Evolutionary conservation across 2,113 vertebrate genomes (phyloP).

Genomic region (Patagioenas fasciata): DNA sequence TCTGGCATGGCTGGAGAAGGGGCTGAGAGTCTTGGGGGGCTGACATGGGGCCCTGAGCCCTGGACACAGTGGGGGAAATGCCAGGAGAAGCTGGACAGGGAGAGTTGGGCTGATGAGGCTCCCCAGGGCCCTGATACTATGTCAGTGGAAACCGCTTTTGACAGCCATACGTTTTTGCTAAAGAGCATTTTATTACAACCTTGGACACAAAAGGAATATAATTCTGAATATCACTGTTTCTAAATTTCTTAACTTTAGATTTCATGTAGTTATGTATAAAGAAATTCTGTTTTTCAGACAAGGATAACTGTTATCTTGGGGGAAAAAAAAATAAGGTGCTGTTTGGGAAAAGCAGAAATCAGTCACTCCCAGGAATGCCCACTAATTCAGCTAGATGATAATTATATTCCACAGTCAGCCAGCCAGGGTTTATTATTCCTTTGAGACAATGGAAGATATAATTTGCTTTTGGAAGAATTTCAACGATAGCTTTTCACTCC

Average conservation of each 20-base stretch:
- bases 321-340: not conserved
- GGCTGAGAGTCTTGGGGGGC: not conserved
- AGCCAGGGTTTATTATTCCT: constrained; percentile 55
- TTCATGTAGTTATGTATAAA: not conserved
- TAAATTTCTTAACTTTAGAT: not conserved
- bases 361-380: constrained; percentile 36
- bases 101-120: not conserved
- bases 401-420: constrained; percentile 33
- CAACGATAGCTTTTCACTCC: not conserved
- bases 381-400: constrained; percentile 49
- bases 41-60: not conserved
- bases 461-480: constrained; percentile 52
- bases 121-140: not conserved
- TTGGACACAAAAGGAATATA: not conserved
- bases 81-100: not conserved
- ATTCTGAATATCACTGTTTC: not conserved
- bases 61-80: not conserved
- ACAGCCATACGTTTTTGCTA: not conserved
- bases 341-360: constrained; percentile 27
- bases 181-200: not conserved
- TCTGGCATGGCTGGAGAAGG: not conserved
- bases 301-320: not conserved
- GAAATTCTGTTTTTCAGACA: not conserved
- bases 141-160: not conserved
- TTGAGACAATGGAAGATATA: constrained; percentile 49